phyloP scores from a whole-genome alignment of 2,888 invertebrate species.

The Acanthosoma haemorrhoidale region DNA sequence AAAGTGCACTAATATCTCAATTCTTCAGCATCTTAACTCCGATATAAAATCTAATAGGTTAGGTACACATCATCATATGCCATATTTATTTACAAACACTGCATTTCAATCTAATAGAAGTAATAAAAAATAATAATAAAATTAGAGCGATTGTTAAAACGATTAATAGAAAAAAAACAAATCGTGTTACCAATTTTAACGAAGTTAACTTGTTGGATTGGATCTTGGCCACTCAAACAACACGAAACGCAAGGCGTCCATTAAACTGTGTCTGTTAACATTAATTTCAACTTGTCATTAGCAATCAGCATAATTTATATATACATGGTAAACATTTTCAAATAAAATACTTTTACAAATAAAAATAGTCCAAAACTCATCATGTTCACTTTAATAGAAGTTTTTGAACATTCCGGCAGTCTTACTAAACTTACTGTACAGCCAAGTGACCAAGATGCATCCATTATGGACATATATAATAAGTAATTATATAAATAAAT shows the following conservation, averaged over 20 bases:
- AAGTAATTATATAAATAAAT: too few species aligned
- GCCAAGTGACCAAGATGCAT: not conserved
- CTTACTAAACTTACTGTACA: too few species aligned
- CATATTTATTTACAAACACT: not conserved
- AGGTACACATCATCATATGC: not conserved
- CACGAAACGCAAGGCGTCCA: not conserved
- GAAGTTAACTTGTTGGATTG: not conserved
- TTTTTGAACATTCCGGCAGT: too few species aligned
- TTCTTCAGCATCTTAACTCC: not conserved
- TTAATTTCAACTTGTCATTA: too few species aligned
- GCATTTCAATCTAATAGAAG: not conserved
- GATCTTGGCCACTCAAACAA: constrained; percentile 6
- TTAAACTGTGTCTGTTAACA: constrained; percentile 9
- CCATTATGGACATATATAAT: not conserved
- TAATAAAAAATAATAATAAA: not conserved
- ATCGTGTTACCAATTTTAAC: not conserved
- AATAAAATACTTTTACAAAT: too few species aligned
- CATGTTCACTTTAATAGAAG: too few species aligned
- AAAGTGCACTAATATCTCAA: too few species aligned
- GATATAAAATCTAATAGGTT: too few species aligned
- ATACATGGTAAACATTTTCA: too few species aligned
- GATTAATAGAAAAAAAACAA: not conserved
- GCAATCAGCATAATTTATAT: too few species aligned
- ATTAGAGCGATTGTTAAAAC: not conserved
- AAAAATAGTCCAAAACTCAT: too few species aligned